These are phyloP conservation scores for Drosophila macrospina DNA, from an alignment of 2,888 invertebrate species.

Conservation along the genomic window DNA sequence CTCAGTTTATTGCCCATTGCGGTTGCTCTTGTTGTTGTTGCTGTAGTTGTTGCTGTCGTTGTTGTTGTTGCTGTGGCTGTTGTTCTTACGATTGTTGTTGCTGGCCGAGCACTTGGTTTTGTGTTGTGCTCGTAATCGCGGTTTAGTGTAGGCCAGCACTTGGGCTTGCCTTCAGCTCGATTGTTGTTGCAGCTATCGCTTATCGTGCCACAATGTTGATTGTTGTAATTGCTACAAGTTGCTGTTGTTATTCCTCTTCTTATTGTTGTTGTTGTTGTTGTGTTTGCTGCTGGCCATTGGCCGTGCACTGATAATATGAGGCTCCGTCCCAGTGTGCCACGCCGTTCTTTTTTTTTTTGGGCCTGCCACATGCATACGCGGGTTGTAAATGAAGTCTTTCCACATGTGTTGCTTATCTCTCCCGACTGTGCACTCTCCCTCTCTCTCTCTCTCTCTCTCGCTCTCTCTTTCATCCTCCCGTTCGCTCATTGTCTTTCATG, in stretches of 20 bases:
- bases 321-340: slow-evolving; percentile 30
- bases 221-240: slow-evolving; percentile 69
- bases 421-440: not conserved
- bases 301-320: slow-evolving; percentile 51
- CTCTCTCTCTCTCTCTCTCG: not conserved
- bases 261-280: slow-evolving; percentile 59
- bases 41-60: slow-evolving; percentile 20
- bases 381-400: slow-evolving; percentile 34
- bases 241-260: slow-evolving; percentile 45
- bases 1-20: slow-evolving; percentile 53
- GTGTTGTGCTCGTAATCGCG: slow-evolving; percentile 61
- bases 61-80: slow-evolving; percentile 16
- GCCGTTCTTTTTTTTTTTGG: slow-evolving; percentile 30
- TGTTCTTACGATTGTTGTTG: slow-evolving; percentile 23
- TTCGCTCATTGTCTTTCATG: slow-evolving; percentile 7
- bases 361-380: slow-evolving; percentile 44
- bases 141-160: slow-evolving; percentile 65
- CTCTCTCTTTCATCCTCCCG: not conserved
- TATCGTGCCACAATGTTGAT: slow-evolving; percentile 61
- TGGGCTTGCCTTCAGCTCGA: slow-evolving; percentile 36
- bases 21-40: slow-evolving; percentile 9
- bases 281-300: slow-evolving; percentile 65
- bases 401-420: slow-evolving; percentile 55
- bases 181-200: slow-evolving; percentile 49
- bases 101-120: slow-evolving; percentile 40